These are phyloP conservation scores for Drosophila tanythrix DNA, from an alignment of 2,888 invertebrate species.

Conservation along the genomic window DNA sequence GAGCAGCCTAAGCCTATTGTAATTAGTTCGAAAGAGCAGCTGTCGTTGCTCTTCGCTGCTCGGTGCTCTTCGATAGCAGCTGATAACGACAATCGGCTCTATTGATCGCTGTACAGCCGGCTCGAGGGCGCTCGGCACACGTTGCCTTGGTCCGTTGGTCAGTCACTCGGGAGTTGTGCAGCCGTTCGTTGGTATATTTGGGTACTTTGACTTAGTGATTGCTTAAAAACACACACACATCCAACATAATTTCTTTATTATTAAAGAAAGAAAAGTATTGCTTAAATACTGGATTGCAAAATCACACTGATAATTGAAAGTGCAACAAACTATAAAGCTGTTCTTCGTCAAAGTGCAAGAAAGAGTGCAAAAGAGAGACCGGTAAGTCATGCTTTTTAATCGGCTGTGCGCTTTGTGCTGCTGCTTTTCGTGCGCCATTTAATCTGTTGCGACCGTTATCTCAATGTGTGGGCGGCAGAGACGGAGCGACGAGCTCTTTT, in stretches of 20 bases:
- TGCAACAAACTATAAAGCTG: neutral
- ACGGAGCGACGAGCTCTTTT: conserved; percentile 2
- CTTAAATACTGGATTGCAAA: conserved; percentile 17
- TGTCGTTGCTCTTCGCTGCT: neutral
- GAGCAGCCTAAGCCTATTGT: conserved; percentile 1
- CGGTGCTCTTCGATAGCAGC: conserved; percentile 36
- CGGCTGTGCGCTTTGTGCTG: conserved; percentile 42
- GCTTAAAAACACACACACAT: neutral
- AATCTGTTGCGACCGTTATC: conserved; percentile 66
- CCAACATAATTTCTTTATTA: neutral
- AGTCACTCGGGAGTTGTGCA: conserved; percentile 71
- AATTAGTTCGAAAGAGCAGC: conserved; percentile 1
- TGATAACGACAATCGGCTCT: conserved; percentile 45
- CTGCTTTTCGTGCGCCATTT: conserved; percentile 60
- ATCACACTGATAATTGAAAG: neutral
- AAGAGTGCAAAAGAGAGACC: conserved; percentile 39
- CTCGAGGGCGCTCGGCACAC: conserved; percentile 19
- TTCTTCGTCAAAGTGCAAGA: conserved; percentile 12
- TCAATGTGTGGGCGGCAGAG: conserved; percentile 37
- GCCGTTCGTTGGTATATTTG: conserved; percentile 48
- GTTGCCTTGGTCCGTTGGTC: conserved; percentile 54
- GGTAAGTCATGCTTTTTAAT: conserved; percentile 66
- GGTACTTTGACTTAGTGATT: conserved; percentile 20
- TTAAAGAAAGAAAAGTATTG: neutral
- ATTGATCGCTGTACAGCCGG: conserved; percentile 38